phyloP scores from a whole-genome alignment of 1,140 invertebrate genomes.

The Forficula auricularia region DNA sequence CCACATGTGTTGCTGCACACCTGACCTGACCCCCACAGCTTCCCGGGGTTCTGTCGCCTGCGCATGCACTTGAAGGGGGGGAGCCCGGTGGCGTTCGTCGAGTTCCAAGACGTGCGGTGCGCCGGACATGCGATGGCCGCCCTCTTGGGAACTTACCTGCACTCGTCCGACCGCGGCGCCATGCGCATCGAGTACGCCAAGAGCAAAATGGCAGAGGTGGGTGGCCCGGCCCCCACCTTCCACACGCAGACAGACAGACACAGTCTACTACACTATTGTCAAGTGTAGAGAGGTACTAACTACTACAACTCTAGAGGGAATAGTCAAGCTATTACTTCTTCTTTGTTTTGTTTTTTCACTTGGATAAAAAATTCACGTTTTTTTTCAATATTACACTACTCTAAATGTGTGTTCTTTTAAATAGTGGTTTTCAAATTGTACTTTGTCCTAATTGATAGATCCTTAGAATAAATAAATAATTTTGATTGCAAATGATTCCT shows the following conservation, averaged over 20 bases:
- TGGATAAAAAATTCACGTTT: conserved; percentile 3
- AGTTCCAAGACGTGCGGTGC: conserved; percentile 80
- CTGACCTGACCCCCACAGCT: conserved; percentile 40
- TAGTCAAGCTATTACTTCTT: conserved; percentile 15
- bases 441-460: too few relatives aligned
- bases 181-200: conserved; percentile 97
- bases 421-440: too few relatives aligned
- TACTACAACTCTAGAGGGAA: conserved; percentile 4
- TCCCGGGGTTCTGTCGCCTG: conserved; percentile 90
- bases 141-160: conserved; percentile 83
- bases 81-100: conserved; percentile 87
- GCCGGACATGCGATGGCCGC: conserved; percentile 78
- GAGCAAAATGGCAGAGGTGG: conserved; percentile 85
- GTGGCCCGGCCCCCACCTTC: conserved; percentile 14
- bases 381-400: too few relatives aligned
- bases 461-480: too few relatives aligned
- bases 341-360: conserved; percentile 1
- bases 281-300: conserved; percentile 26
- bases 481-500: too few relatives aligned
- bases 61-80: conserved; percentile 90
- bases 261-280: conserved; percentile 21
- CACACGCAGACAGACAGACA: conserved; percentile 5
- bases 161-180: conserved; percentile 84
- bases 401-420: too few relatives aligned
- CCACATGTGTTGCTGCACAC: too few relatives aligned